Evolutionary conservation across 2,113 vertebrate genomes (phyloP), one percentile per base, ranked within the genome.

Genomic region (Cyprinus carpio): DNA sequence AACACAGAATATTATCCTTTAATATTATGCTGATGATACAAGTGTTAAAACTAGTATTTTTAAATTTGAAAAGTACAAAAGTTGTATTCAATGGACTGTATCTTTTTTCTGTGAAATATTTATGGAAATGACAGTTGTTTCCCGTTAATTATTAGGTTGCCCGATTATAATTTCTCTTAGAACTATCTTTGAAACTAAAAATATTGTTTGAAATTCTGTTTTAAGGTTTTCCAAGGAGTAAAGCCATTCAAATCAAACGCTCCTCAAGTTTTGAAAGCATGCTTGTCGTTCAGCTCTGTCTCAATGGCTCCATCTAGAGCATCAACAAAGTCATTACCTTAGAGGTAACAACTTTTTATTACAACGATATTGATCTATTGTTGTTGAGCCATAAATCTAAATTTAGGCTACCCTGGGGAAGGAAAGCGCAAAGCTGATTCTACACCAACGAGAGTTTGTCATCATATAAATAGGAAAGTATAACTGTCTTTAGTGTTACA

Each of bases 251-350:
- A 64, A 64, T 29, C n/a, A 62, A 13, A 8, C 27, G 4, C 25
- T 62, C 11, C 25, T 29, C 5, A 13, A 29, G 12, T 29, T 15
- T 7, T 67, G 13, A 67, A 58, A 60, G 27, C 13, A 31, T 7
- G 25, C 0, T 62, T 2, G 6, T 9, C 6, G 4, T 13, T 25
- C 4, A 56, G 23, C 27, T 23, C 20, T 80, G 34, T 65, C 13
- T 49, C 60, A 6, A 25, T 81, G 78, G 60, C 78, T 89, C 86
- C 90, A 89, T 82, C 93, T 92, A 88, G 81, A 71, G 93, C 75
- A 71, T 51, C 65, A 15, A 37, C 2, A 3, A 25, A 4, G 20
- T 3, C 51, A 18, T 72, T 51, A 37, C 84, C 75, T 67, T 25
- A 29, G 5, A 0, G 2, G 6, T 3, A n/a, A 46, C n/a, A 11